Base-by-base conservation (phyloP, 2,113 vertebrate genomes). In the Potamarius usumacintae region DNA sequence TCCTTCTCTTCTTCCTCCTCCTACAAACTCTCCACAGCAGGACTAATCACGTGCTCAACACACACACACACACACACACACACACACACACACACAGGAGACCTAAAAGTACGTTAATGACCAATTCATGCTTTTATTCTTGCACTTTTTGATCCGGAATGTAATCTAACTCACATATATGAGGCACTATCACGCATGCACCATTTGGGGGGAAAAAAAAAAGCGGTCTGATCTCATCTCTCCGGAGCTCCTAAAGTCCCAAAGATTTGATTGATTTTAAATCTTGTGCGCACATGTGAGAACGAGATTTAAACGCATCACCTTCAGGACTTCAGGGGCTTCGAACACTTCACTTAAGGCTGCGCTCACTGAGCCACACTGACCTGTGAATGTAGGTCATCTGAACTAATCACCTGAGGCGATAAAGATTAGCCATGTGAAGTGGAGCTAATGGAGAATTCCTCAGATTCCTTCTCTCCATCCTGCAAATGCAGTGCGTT, bases 391-490 rank as follows among this genome's bases (percentile, higher is more conserved):
- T 84, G 48, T 65, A 65, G 83, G 25, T 55, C 65, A 34, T 84
- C 12, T 6, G 63, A 71, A 84, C 10, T 18, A 67, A 52, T 67
- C 25, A 83, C 67, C 60, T 53, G 17, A 34, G 83, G 83, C 15
- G 48, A 69, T 20, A 57, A 84, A 34, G 42, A 65, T 87, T 63
- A 63, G 90, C 93, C 94, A 92, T 88, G 88, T 93, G 94, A 92
- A 90, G 27, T 84, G 17, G 60, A 81, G 72, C 55, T 88, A 55
- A 84, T 82, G 76, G 55, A 50, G 25, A 48, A 89, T 80, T 82
- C 83, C 77, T n/a, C 0, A 90, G 62, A 91, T 74, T 85, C 83
- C 81, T 81, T 74, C 15, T 18, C 22, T 57, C 55, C 42, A 42
- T 42, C 42, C 42, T 42, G n/a, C 77, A 79, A 30, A 55, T 0